Conservation (phyloP, 2,888 invertebrate genomes). For the Sthenelais limicola region DNA sequence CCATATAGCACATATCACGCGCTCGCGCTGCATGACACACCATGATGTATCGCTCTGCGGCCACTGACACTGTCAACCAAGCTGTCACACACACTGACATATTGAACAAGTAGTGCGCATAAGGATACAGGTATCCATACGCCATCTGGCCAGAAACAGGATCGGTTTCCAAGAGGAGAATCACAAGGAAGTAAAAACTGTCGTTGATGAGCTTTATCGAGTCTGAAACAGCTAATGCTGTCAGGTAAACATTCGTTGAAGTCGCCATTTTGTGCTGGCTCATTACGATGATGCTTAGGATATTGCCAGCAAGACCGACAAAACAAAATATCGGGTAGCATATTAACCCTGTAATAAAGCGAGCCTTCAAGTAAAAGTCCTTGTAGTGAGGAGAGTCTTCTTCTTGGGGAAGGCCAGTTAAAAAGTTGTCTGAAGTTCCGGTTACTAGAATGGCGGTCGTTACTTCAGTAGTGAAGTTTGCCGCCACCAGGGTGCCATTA, state of each 20-base stretch:
- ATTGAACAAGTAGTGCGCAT: constrained; percentile 56
- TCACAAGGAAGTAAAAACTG: constrained; percentile 52
- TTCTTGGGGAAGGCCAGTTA: too few relatives aligned
- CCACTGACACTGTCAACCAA: constrained; percentile 54
- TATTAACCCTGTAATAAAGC: constrained; percentile 52
- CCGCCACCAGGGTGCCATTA: too few relatives aligned
- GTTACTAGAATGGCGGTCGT: too few relatives aligned
- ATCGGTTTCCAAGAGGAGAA: constrained; percentile 47
- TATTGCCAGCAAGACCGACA: constrained; percentile 53
- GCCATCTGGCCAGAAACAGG: constrained; percentile 42
- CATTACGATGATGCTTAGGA: constrained; percentile 52
- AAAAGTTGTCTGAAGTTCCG: too few relatives aligned
- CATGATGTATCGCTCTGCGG: constrained; percentile 53
- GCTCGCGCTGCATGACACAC: constrained; percentile 49
- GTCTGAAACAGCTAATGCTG: constrained; percentile 52
- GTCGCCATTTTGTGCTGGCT: constrained; percentile 49
- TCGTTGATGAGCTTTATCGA: constrained; percentile 54
- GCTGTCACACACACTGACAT: constrained; percentile 55
- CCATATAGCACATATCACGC: constrained; percentile 34
- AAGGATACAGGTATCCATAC: constrained; percentile 52
- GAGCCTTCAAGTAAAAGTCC: constrained; percentile 47
- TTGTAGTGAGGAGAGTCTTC: constrained; percentile 24
- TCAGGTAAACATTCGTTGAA: constrained; percentile 53
- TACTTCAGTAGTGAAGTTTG: too few relatives aligned
- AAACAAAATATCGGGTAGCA: constrained; percentile 51